Evolutionary conservation across 2,888 invertebrate species (phyloP).

Genomic region (Scotopteryx bipunctaria): DNA sequence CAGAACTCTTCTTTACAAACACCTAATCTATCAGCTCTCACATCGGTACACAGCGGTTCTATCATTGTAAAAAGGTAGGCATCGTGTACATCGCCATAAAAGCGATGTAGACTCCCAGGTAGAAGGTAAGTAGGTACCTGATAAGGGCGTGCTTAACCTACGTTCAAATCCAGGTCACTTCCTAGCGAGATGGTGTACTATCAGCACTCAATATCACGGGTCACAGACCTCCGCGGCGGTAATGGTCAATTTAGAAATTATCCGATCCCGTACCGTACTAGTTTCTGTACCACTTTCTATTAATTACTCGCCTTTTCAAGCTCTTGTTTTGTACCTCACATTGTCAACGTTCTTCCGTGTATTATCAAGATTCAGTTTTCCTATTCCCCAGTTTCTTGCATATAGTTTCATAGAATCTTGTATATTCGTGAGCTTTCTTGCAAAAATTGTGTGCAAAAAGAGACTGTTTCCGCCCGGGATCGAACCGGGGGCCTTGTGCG

Average conservation of each 20-base stretch:
- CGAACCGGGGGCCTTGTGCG: conserved; percentile 89
- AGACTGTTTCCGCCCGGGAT: conserved; percentile 86
- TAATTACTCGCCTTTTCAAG: conserved; percentile 69
- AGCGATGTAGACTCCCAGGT: conserved; percentile 32
- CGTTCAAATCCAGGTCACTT: conserved; percentile 30
- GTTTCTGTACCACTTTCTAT: conserved; percentile 69
- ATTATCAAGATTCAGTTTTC: conserved; percentile 56
- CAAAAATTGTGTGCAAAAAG: conserved; percentile 19
- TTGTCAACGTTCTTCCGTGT: conserved; percentile 70
- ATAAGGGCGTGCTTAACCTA: conserved; percentile 29
- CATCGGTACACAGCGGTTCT: too few relatives aligned
- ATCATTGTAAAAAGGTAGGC: conserved; percentile 15
- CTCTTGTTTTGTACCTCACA: conserved; percentile 60
- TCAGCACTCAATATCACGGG: conserved; percentile 42
- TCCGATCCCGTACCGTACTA: conserved; percentile 59
- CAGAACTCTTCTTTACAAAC: too few relatives aligned
- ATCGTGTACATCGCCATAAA: conserved; percentile 7
- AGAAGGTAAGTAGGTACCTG: too few relatives aligned
- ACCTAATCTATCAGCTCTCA: too few relatives aligned
- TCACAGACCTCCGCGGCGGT: conserved; percentile 52
- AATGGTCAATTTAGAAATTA: conserved; percentile 65
- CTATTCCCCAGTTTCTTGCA: conserved; percentile 25
- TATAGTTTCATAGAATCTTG: conserved; percentile 27
- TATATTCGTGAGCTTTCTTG: conserved; percentile 17
- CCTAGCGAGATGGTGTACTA: conserved; percentile 30